A percentile compares a stretch with the other conserved stretches of the same genome.
Conservation (phyloP, 2,888 invertebrate genomes). For the Rotaria magnacalcarata region DNA sequence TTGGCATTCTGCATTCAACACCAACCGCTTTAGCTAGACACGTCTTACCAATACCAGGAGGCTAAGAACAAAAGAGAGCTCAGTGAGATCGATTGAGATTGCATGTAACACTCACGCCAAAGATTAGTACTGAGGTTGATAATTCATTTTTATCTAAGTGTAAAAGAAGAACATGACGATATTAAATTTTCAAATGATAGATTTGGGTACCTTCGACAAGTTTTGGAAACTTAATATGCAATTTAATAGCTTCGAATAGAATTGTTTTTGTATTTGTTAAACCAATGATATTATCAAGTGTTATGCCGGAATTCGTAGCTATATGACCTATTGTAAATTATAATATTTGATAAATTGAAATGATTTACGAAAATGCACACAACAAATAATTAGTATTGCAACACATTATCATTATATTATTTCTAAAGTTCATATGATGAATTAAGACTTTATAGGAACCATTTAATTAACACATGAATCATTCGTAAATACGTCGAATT, state of each 20-base stretch:
- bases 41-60: constrained; percentile 98
- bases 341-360: too few relatives aligned
- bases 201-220: constrained; percentile 75
- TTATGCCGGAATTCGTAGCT: constrained; percentile 76
- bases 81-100: neutral
- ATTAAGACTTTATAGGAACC: too few relatives aligned
- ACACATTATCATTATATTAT: too few relatives aligned
- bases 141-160: neutral
- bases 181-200: too few relatives aligned
- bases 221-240: constrained; percentile 97
- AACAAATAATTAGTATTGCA: too few relatives aligned
- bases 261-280: constrained; percentile 94
- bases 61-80: constrained; percentile 65
- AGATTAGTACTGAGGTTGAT: neutral
- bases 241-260: constrained; percentile 93
- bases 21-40: constrained; percentile 98
- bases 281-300: constrained; percentile 97
- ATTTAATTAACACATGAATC: too few relatives aligned
- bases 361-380: too few relatives aligned
- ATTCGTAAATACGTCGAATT: too few relatives aligned
- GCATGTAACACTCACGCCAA: neutral
- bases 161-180: too few relatives aligned
- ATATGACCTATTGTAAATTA: too few relatives aligned
- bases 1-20: constrained; percentile 98
- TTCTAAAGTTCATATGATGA: too few relatives aligned